Conservation (phyloP, 2,113 vertebrate species). For the Lasiurus borealis region DNA sequence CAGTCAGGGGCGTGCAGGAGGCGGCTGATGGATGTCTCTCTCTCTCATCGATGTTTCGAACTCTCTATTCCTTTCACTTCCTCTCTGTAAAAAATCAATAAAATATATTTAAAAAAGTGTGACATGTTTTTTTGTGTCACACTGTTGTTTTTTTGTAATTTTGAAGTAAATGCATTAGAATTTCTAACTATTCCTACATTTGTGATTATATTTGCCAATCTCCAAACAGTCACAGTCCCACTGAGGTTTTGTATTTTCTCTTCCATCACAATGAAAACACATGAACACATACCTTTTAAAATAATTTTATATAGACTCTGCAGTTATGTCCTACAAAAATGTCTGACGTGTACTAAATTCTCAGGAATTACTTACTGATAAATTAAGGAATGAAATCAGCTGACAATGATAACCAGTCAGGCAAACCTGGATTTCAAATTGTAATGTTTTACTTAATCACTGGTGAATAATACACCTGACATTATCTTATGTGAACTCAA, state of each 20-base stretch:
- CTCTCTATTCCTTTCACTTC: too few species aligned
- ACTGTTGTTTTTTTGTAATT: background rate
- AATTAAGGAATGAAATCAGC: background rate
- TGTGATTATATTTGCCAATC: background rate
- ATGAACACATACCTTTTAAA: background rate
- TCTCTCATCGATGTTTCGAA: too few species aligned
- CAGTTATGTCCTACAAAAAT: background rate
- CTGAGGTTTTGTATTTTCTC: background rate
- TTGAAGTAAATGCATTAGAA: constrained; percentile 20
- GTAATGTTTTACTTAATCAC: background rate
- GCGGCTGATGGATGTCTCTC: too few species aligned
- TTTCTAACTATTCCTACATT: background rate
- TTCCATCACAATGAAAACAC: background rate
- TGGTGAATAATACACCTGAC: background rate
- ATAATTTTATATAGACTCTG: background rate
- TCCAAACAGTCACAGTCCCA: background rate
- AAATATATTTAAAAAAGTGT: too few species aligned
- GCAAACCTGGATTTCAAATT: background rate
- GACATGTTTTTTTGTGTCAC: background rate
- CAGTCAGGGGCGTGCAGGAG: too few species aligned
- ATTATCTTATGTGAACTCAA: background rate
- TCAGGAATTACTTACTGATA: background rate
- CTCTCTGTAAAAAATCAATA: too few species aligned
- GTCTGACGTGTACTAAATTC: background rate
- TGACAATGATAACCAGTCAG: background rate